Conservation (phyloP, 2,113 vertebrate species). For the Clinocottus analis region DNA sequence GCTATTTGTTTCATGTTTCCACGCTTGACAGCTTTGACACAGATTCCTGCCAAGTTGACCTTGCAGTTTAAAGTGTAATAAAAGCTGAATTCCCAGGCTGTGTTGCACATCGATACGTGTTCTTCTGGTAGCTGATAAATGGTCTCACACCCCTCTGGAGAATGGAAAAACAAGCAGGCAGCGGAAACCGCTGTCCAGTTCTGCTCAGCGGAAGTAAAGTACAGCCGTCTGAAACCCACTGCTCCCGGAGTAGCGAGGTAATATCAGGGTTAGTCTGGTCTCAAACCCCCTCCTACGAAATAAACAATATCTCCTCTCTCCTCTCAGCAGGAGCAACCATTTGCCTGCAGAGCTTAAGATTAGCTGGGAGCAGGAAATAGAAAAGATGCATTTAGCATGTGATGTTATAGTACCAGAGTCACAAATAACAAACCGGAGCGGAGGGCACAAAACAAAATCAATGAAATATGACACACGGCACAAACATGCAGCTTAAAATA, state of each 20-base stretch:
- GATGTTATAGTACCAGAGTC: conserved; percentile 38
- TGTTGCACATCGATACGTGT: conserved; percentile 70
- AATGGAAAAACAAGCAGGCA: conserved; percentile 51
- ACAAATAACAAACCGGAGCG: conserved; percentile 44
- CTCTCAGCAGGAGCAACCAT: conserved; percentile 61
- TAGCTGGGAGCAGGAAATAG: conserved; percentile 47
- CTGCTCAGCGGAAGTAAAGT: conserved; percentile 65
- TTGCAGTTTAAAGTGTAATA: conserved; percentile 77
- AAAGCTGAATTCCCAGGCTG: conserved; percentile 69
- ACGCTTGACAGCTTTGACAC: conserved; percentile 73
- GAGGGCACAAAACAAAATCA: conserved; percentile 43
- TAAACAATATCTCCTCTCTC: conserved; percentile 47
- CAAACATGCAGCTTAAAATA: conserved; percentile 41
- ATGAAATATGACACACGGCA: conserved; percentile 51
- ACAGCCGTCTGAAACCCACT: conserved; percentile 54
- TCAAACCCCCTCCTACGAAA: conserved; percentile 44
- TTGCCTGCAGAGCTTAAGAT: conserved; percentile 68
- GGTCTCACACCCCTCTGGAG: conserved; percentile 46
- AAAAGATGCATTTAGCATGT: conserved; percentile 53
- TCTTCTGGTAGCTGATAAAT: conserved; percentile 72
- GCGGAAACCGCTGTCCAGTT: conserved; percentile 53
- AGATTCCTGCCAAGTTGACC: conserved; percentile 72
- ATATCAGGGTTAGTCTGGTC: conserved; percentile 38
- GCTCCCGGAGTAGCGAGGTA: conserved; percentile 52
- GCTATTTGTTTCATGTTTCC: conserved; percentile 72